Conservation (phyloP, 2,113 vertebrate species). For the Podarcis muralis region DNA sequence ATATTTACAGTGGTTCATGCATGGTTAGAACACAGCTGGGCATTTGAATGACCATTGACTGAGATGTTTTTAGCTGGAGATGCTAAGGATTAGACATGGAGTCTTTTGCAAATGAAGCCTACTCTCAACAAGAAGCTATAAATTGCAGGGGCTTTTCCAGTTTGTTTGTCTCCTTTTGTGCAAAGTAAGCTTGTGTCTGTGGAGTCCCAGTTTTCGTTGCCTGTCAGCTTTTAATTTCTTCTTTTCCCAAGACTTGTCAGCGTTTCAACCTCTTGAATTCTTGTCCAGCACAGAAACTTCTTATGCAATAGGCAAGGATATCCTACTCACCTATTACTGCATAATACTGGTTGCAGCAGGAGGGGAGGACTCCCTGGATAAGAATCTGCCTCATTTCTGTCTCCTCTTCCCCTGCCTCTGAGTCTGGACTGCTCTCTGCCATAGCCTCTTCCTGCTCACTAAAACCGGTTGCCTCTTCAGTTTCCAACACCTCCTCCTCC, state of each 20-base stretch:
- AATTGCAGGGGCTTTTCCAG: not conserved
- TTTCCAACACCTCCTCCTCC: too few species aligned
- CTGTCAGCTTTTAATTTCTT: not conserved
- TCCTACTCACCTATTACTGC: not conserved
- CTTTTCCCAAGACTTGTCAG: slow-evolving; percentile 2
- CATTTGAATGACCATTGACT: not conserved
- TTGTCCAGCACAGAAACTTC: not conserved
- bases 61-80: not conserved
- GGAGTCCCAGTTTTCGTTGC: not conserved
- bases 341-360: too few species aligned
- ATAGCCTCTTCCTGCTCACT: too few species aligned
- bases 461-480: too few species aligned
- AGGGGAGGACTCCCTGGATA: too few species aligned
- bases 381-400: too few species aligned
- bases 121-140: not conserved
- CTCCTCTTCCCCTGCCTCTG: too few species aligned
- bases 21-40: not conserved
- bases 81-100: not conserved
- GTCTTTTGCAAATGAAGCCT: too few species aligned
- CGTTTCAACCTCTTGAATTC: not conserved
- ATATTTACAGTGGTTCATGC: not conserved
- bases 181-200: not conserved
- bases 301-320: not conserved
- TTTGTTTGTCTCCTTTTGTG: not conserved
- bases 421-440: too few species aligned